These are phyloP conservation scores for Axea sp. DNA, from an alignment of 2,888 invertebrate species.

Conservation along the genomic window DNA sequence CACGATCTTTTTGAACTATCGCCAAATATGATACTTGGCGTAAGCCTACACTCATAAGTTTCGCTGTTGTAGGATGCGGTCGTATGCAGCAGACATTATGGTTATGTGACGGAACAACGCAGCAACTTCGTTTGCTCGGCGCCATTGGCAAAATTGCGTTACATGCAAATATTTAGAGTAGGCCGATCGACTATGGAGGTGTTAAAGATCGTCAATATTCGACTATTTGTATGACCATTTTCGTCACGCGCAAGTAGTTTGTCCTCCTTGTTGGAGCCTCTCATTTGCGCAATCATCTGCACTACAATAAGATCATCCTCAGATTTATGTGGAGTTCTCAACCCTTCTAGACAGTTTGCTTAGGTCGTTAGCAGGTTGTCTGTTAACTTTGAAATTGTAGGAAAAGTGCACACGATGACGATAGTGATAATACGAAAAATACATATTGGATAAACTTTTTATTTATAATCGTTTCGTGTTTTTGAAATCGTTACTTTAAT, in stretches of 20 bases:
- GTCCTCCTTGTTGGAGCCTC: conserved; percentile 39
- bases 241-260: conserved; percentile 57
- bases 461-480: not conserved
- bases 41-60: conserved; percentile 71
- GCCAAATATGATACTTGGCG: conserved; percentile 73
- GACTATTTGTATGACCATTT: conserved; percentile 66
- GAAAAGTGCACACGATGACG: conserved; percentile 27
- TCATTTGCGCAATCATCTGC: conserved; percentile 48
- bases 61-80: conserved; percentile 64
- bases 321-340: conserved; percentile 17
- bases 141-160: conserved; percentile 66
- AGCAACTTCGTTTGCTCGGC: conserved; percentile 62
- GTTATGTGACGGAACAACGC: conserved; percentile 44
- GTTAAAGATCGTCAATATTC: conserved; percentile 76
- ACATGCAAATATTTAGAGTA: conserved; percentile 73
- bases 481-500: too few relatives aligned
- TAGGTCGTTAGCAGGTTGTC: conserved; percentile 19
- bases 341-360: conserved; percentile 30
- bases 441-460: conserved; percentile 5
- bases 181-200: conserved; percentile 71
- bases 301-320: conserved; percentile 24
- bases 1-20: conserved; percentile 65
- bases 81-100: conserved; percentile 39
- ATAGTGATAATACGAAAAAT: conserved; percentile 36
- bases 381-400: conserved; percentile 26